These are phyloP conservation scores for Arothron firmamentum DNA, from an alignment of 2,113 vertebrate species.

Conservation along the genomic window DNA sequence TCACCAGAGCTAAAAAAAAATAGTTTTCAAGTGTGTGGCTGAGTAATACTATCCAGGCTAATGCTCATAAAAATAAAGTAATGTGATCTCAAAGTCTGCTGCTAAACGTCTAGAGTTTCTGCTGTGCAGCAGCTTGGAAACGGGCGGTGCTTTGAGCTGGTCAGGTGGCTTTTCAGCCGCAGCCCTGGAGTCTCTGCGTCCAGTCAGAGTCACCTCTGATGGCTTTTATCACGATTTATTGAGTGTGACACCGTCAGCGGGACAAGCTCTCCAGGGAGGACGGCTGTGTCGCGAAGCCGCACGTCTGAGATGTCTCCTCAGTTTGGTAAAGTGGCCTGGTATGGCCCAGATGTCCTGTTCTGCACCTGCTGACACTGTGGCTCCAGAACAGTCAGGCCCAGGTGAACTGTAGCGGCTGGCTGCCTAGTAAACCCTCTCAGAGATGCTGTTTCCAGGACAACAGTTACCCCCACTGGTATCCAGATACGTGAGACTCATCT, in stretches of 20 bases:
- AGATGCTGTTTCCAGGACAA: constrained; percentile 63
- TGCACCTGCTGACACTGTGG: constrained; percentile 2
- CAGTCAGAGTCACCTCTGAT: constrained; percentile 8
- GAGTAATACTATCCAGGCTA: background rate
- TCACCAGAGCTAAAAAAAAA: no score
- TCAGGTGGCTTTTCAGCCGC: background rate
- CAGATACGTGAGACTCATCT: constrained; percentile 34
- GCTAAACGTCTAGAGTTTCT: background rate
- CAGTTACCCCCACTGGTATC: constrained; percentile 56
- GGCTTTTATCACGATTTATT: background rate
- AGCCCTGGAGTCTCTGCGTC: background rate
- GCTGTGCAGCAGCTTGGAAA: background rate
- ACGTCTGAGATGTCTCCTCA: background rate
- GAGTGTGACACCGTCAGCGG: constrained; percentile 24
- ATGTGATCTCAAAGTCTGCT: background rate
- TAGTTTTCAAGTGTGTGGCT: no score
- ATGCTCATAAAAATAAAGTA: constrained; percentile 1
- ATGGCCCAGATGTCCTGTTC: constrained; percentile 43
- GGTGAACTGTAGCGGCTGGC: constrained; percentile 44
- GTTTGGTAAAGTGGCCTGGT: constrained; percentile 16
- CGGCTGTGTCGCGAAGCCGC: background rate
- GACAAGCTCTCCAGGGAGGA: constrained; percentile 4
- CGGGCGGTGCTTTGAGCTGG: no score
- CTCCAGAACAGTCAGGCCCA: constrained; percentile 1
- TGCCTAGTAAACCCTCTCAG: constrained; percentile 41